A percentile compares a stretch with the other conserved stretches of the same genome.
Conservation (phyloP, 2,888 invertebrate genomes). For the Agrotis exclamationis region DNA sequence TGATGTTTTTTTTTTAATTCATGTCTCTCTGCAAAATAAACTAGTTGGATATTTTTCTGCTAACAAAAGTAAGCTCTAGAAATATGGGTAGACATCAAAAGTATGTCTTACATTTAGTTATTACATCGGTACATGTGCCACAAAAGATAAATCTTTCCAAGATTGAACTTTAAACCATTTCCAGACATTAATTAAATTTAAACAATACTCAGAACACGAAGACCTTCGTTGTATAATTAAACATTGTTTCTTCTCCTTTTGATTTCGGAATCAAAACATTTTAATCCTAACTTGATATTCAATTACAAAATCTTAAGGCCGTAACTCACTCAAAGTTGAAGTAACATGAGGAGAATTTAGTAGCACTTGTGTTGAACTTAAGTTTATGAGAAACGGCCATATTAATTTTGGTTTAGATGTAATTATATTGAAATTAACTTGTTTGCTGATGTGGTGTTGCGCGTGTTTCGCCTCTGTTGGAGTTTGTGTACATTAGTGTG, state of each 20-base stretch:
- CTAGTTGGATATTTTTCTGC: too few species aligned
- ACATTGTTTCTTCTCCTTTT: constrained; percentile 33
- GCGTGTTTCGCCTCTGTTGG: constrained; percentile 23
- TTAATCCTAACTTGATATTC: constrained; percentile 35
- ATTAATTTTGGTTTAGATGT: constrained; percentile 65
- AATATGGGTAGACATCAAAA: neutral
- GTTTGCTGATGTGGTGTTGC: constrained; percentile 48
- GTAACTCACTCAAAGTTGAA: constrained; percentile 52
- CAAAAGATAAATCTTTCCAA: neutral
- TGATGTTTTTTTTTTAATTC: too few species aligned
- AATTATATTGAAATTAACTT: constrained; percentile 65
- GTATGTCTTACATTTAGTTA: neutral
- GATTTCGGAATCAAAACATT: constrained; percentile 46
- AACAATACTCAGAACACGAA: constrained; percentile 31
- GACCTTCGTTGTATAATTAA: constrained; percentile 39
- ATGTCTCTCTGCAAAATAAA: too few species aligned
- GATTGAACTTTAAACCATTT: constrained; percentile 1
- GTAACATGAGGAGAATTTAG: constrained; percentile 46
- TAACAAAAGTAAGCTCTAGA: too few species aligned
- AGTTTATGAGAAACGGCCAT: constrained; percentile 62
- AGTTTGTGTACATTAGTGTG: constrained; percentile 32
- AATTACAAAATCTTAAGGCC: constrained; percentile 39
- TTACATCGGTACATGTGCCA: neutral
- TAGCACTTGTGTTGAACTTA: constrained; percentile 47
- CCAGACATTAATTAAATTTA: constrained; percentile 46